Evolutionary conservation across 2,797 vertebrate species (phyloP).

Genomic region (Triplophysa bombifrons): DNA sequence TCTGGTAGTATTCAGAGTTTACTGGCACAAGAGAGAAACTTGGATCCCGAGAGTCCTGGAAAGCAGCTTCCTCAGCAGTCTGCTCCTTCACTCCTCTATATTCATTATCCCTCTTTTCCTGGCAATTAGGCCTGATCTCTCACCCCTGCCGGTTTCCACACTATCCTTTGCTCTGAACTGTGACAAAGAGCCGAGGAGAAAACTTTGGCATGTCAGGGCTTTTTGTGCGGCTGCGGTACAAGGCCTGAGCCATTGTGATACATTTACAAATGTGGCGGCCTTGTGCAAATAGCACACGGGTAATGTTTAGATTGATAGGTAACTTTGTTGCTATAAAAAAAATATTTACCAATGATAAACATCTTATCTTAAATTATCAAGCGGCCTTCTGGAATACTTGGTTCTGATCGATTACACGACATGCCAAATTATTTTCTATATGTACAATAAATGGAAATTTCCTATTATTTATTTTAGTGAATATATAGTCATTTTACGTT

Average conservation of each 20-base stretch:
- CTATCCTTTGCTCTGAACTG: background rate
- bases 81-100: slow-evolving; percentile 28
- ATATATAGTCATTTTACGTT: too few relatives aligned
- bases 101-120: slow-evolving; percentile 31
- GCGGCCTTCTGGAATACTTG: too few relatives aligned
- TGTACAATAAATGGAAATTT: too few relatives aligned
- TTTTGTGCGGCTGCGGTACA: background rate
- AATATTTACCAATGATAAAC: too few relatives aligned
- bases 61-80: slow-evolving; percentile 37
- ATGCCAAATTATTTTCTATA: too few relatives aligned
- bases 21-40: slow-evolving; percentile 8
- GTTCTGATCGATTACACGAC: too few relatives aligned
- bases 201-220: background rate
- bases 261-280: background rate
- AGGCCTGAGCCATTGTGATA: background rate
- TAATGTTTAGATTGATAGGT: too few relatives aligned
- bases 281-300: background rate
- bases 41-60: background rate
- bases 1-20: slow-evolving; percentile 28
- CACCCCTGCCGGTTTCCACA: slow-evolving; percentile 11
- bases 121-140: slow-evolving; percentile 44
- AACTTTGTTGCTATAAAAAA: too few relatives aligned
- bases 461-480: too few relatives aligned
- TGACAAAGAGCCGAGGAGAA: slow-evolving; percentile 1
- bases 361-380: too few relatives aligned